Evolutionary conservation across 2,113 vertebrate genomes (phyloP).

Genomic region (Proteles cristata): DNA sequence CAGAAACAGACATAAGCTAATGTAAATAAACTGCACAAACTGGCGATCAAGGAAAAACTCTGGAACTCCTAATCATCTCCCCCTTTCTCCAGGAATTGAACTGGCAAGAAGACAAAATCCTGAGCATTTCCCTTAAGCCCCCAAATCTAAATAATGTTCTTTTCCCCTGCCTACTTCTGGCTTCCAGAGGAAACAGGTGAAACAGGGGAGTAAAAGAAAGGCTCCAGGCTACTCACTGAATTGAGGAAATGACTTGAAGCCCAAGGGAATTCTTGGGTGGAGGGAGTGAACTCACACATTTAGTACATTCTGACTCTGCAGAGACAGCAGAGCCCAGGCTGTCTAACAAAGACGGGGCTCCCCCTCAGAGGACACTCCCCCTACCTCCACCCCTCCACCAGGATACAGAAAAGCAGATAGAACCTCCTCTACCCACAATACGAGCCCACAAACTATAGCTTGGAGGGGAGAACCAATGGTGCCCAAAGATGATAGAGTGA

Average conservation of each 20-base stretch:
- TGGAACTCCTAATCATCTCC: too few relatives aligned
- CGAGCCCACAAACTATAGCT: background rate
- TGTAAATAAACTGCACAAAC: background rate
- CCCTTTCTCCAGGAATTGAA: background rate
- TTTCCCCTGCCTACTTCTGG: background rate
- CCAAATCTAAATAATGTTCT: background rate
- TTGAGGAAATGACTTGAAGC: background rate
- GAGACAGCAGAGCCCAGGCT: background rate
- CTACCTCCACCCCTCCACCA: too few relatives aligned
- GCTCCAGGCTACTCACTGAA: background rate
- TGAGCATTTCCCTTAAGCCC: background rate
- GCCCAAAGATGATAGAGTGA: too few relatives aligned
- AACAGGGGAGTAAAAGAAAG: background rate
- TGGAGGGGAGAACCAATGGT: too few relatives aligned
- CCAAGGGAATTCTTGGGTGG: too few relatives aligned
- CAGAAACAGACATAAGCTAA: background rate
- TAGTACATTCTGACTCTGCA: too few relatives aligned
- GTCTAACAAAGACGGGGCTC: background rate
- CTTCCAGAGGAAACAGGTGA: background rate
- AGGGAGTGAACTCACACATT: accelerated
- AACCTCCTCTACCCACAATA: too few relatives aligned
- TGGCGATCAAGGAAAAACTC: background rate
- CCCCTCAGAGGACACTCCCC: background rate
- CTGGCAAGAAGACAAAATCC: background rate
- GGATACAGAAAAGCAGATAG: background rate